Base-by-base conservation (phyloP, 1,140 invertebrate species). In the Drosophila burlai region DNA sequence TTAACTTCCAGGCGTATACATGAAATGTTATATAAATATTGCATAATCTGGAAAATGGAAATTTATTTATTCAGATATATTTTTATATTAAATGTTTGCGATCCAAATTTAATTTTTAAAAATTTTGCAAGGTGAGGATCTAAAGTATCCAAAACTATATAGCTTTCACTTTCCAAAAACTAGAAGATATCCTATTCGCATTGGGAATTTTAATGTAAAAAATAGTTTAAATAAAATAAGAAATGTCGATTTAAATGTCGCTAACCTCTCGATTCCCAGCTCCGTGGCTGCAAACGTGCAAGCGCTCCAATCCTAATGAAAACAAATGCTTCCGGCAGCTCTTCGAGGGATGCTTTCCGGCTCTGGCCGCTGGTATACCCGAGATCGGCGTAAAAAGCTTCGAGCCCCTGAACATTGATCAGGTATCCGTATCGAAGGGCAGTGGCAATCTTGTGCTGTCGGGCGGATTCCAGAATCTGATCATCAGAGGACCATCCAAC, bases 401-500 rank as follows among this genome's bases (percentile, higher is more conserved):
- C 24, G 94, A 94, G 40, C 94, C 94, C 4, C 67, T 94, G 13
- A 91, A 92, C 59, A 94, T 94, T 13, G 87, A 94, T 64, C 92
- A 93, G 57, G 93, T 94, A 0, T 91, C 93, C 5, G 93, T 94
- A 0, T 91, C 92, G 2, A 94, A 94, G 63, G 94, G 93, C 5
- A 93, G 93, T 40, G 94, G 94, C 3, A 93, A 94, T 40, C 74
- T 94, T 24, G 92, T 93, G 26, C 68, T 94, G 0, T 60, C 92
- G 6, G 94, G 94, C 0, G 93, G 92, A 43, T 94, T 94, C 78
- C 92, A 93, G 50, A 91, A 94, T 58, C 75, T 94, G 7, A 76
- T 93, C 4, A 92, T 94, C 36, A 91, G 93, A 16, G 94, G 94
- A 6, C 93, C 94, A 9, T 94, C 94, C 34, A 94, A 94, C 77